Conservation (phyloP, 2,888 invertebrate species). For the Carcina quercana region DNA sequence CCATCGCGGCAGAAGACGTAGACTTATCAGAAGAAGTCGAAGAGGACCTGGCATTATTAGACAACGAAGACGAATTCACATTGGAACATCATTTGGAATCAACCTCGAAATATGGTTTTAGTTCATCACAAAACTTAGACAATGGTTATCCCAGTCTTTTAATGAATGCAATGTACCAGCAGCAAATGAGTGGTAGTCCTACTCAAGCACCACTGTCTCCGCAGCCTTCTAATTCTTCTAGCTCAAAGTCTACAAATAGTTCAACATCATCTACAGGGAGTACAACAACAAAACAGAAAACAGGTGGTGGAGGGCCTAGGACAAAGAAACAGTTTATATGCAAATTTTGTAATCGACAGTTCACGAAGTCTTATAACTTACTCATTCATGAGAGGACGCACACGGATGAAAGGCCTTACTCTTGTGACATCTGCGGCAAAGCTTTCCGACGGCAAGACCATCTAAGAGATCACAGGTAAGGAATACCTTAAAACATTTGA, state of each 20-base stretch:
- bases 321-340: constrained; percentile 99
- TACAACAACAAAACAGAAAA: constrained; percentile 63
- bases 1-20: constrained; percentile 75
- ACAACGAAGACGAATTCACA: constrained; percentile 82
- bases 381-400: constrained; percentile 98
- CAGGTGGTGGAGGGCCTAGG: constrained; percentile 78
- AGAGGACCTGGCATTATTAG: constrained; percentile 83
- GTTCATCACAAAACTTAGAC: constrained; percentile 75
- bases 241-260: constrained; percentile 58
- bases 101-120: constrained; percentile 57
- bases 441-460: constrained; percentile 98
- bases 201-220: constrained; percentile 62
- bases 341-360: constrained; percentile 97
- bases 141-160: constrained; percentile 81
- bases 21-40: constrained; percentile 82
- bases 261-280: constrained; percentile 60
- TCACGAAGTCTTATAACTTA: constrained; percentile 98
- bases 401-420: constrained; percentile 97
- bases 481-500: too few species aligned
- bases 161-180: constrained; percentile 80
- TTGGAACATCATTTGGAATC: constrained; percentile 72
- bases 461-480: constrained; percentile 92
- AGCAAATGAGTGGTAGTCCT: constrained; percentile 66
- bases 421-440: constrained; percentile 98
- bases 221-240: constrained; percentile 56